Percentiles rank a stretch among this genome's conserved stretches.
These are phyloP conservation scores for Parotia lawesii DNA, from an alignment of 2,113 vertebrate genomes.

Conservation along the genomic window DNA sequence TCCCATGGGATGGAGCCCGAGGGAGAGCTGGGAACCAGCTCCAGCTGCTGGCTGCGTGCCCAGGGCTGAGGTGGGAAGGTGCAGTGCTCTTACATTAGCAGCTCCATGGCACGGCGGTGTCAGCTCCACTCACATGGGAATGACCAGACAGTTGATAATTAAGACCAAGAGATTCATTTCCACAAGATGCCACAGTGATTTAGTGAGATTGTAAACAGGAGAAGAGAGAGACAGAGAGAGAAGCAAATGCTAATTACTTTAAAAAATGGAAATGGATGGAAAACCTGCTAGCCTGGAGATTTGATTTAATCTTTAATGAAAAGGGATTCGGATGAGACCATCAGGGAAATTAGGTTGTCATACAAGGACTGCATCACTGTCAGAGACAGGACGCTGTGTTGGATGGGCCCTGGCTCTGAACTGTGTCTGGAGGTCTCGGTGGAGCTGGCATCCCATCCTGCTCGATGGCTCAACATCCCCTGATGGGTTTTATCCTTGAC, in stretches of 20 bases:
- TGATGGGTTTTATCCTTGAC: not conserved
- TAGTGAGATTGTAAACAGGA: conserved; percentile 34
- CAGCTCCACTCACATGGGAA: not conserved
- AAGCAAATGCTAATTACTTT: conserved; percentile 5
- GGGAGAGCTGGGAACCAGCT: not conserved
- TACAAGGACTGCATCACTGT: conserved; percentile 42
- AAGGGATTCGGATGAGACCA: not conserved
- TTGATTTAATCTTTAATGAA: conserved; percentile 52
- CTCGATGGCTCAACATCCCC: not conserved
- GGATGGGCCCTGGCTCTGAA: not conserved
- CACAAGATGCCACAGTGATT: conserved; percentile 12
- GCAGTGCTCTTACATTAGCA: not conserved
- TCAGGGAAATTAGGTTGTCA: conserved; percentile 54
- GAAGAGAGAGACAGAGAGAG: not conserved
- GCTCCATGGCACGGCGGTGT: accelerated
- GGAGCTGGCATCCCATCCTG: not conserved
- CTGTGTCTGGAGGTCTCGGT: not conserved
- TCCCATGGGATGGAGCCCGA: accelerated
- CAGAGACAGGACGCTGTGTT: not conserved
- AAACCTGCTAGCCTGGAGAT: conserved; percentile 13
- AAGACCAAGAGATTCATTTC: conserved; percentile 38
- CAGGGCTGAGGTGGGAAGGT: not conserved
- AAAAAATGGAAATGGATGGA: conserved; percentile 39
- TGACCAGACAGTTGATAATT: conserved; percentile 21
- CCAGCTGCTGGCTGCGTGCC: not conserved